phyloP scores from a whole-genome alignment of 2,888 invertebrate species.

The Leptopilina drosophilae region DNA sequence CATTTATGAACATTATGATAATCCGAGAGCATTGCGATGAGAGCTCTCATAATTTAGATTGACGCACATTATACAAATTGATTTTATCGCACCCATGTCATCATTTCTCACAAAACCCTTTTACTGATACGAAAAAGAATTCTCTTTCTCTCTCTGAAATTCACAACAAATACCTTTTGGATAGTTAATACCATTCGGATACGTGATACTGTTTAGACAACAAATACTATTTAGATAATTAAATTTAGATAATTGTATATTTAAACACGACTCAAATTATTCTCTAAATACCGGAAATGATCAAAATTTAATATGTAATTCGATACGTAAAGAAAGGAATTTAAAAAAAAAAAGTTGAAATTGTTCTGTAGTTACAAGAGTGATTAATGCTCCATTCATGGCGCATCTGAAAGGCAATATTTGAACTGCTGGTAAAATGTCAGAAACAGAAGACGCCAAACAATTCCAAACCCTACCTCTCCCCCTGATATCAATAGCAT shows the following conservation, averaged over 20 bases:
- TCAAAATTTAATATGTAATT: too few relatives aligned
- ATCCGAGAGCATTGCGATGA: slow-evolving; percentile 26
- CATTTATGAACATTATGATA: slow-evolving; percentile 25
- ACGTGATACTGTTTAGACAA: too few relatives aligned
- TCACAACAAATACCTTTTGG: neutral
- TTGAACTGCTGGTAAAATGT: slow-evolving; percentile 8
- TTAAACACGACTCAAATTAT: too few relatives aligned
- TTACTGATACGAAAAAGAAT: neutral
- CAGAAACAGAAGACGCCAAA: neutral
- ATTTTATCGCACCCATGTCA: slow-evolving; percentile 6
- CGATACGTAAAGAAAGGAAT: too few relatives aligned
- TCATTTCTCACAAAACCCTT: neutral
- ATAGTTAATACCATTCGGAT: too few relatives aligned
- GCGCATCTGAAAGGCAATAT: neutral
- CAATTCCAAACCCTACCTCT: neutral
- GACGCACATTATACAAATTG: slow-evolving; percentile 12
- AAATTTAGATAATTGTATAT: too few relatives aligned
- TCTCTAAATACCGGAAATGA: too few relatives aligned
- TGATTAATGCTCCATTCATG: neutral
- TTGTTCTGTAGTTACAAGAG: neutral
- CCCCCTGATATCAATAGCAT: neutral
- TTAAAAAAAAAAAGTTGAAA: neutral
- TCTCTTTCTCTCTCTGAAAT: neutral
- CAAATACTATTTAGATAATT: too few relatives aligned
- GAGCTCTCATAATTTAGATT: slow-evolving; percentile 16